phyloP scores from a whole-genome alignment of 2,888 invertebrate genomes.

The Plebejus melissa region DNA sequence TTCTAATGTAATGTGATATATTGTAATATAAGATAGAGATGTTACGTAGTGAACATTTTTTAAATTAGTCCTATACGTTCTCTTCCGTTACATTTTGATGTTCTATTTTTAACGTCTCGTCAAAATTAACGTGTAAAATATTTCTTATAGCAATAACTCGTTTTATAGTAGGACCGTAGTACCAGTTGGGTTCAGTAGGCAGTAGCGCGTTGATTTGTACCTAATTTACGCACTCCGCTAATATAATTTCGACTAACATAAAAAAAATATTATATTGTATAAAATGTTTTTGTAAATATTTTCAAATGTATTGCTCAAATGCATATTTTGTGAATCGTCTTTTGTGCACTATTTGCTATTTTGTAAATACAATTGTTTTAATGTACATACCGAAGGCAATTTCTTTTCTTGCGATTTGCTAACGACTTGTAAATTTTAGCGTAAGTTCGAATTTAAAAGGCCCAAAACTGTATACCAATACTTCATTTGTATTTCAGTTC shows the following conservation, averaged over 20 bases:
- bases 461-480: conserved; percentile 69
- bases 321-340: conserved; percentile 78
- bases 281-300: conserved; percentile 71
- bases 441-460: conserved; percentile 63
- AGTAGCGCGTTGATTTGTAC: conserved; percentile 29
- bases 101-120: conserved; percentile 37
- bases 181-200: conserved; percentile 15
- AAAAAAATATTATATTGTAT: conserved; percentile 44
- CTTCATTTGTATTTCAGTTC: neutral
- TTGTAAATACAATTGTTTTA: conserved; percentile 65
- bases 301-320: conserved; percentile 76
- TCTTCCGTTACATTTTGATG: conserved; percentile 41
- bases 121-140: conserved; percentile 39
- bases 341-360: conserved; percentile 77
- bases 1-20: conserved; percentile 76
- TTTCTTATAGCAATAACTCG: conserved; percentile 44
- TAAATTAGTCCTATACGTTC: conserved; percentile 34
- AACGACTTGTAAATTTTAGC: conserved; percentile 47
- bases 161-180: conserved; percentile 36
- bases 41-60: conserved; percentile 43
- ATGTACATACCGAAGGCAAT: conserved; percentile 60
- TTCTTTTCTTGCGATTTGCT: conserved; percentile 49
- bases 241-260: conserved; percentile 41
- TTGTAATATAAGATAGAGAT: conserved; percentile 55
- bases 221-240: conserved; percentile 39